Evolutionary conservation across 2,888 invertebrate species (phyloP).

Genomic region (Hipparchia semele): DNA sequence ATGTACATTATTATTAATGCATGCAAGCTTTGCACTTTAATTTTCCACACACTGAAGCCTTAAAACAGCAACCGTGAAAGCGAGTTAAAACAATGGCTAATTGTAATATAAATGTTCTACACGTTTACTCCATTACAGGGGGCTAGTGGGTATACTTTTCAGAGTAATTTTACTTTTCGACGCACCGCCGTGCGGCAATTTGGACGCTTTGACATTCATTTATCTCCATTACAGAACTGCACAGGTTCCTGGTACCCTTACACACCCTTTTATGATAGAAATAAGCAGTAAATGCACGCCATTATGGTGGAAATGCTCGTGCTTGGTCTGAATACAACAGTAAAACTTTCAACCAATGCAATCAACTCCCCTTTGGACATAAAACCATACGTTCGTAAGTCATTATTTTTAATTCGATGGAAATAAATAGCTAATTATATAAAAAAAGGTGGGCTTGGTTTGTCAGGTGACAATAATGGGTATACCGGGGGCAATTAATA

Average conservation of each 20-base stretch:
- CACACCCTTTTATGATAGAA: conserved; percentile 22
- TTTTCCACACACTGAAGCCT: conserved; percentile 29
- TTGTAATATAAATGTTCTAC: conserved; percentile 75
- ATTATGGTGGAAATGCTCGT: conserved; percentile 8
- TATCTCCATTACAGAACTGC: conserved; percentile 71
- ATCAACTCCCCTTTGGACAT: conserved; percentile 9
- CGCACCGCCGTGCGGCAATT: conserved; percentile 57
- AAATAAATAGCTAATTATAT: conserved; percentile 6
- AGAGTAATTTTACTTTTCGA: conserved; percentile 70
- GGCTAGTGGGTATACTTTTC: conserved; percentile 52
- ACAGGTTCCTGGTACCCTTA: conserved; percentile 19
- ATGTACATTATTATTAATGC: conserved; percentile 7
- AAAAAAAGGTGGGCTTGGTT: conserved; percentile 13
- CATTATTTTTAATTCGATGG: conserved; percentile 13
- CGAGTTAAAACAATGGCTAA: conserved; percentile 65
- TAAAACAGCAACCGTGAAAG: conserved; percentile 39
- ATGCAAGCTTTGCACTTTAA: conserved; percentile 12
- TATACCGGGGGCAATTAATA: conserved; percentile 9
- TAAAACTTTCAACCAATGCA: conserved; percentile 18
- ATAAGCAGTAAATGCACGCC: conserved; percentile 25
- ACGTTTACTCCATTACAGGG: conserved; percentile 76
- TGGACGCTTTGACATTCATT: conserved; percentile 78
- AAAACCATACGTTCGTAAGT: neutral
- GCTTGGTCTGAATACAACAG: conserved; percentile 15
- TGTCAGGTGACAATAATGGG: conserved; percentile 15